Conservation (phyloP, 2,797 vertebrate species). For the Nasua narica region DNA sequence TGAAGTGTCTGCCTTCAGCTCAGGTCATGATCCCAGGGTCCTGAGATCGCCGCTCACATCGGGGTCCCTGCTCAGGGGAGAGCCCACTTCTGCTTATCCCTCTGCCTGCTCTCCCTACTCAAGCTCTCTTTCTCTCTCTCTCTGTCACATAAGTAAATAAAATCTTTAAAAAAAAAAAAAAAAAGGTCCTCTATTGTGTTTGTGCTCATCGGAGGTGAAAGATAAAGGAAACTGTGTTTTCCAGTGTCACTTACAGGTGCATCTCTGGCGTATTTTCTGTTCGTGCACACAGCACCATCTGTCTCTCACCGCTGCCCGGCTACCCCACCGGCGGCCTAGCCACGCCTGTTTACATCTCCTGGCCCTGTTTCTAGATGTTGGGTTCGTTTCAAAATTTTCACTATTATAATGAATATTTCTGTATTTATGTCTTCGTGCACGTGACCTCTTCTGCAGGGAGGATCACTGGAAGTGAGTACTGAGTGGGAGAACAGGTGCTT, state of each 20-base stretch:
- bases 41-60: no score
- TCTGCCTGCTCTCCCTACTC: no score
- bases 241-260: background rate
- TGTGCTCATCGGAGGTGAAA: background rate
- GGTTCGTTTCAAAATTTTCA: background rate
- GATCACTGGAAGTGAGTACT: background rate
- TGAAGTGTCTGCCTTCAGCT: no score
- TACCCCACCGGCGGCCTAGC: background rate
- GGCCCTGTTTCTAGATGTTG: background rate
- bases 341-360: background rate
- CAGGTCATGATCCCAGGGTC: no score
- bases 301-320: background rate
- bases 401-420: background rate
- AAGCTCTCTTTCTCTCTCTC: no score
- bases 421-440: background rate
- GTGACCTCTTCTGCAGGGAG: background rate
- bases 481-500: background rate
- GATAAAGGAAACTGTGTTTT: background rate
- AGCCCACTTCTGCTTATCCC: no score
- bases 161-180: no score
- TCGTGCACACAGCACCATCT: fast-evolving
- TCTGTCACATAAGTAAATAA: no score
- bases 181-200: background rate
- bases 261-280: background rate
- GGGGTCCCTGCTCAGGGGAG: no score